A percentile compares a stretch with the other conserved stretches of the same genome.
Evolutionary conservation across 2,797 vertebrate genomes (phyloP).

Genomic region (Epinephelus coioides): DNA sequence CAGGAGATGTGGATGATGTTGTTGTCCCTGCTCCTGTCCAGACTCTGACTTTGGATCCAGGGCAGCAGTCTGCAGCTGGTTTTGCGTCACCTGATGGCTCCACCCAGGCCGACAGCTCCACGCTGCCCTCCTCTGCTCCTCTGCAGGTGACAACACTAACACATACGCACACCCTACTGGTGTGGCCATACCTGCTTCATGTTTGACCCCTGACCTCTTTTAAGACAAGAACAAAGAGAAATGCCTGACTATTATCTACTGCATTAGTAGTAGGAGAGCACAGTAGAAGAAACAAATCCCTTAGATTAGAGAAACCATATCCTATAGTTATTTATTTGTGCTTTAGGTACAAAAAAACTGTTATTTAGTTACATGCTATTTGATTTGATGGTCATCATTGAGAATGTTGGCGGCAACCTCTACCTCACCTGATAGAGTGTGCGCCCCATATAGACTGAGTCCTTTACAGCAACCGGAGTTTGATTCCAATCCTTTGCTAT

Average conservation of each 20-base stretch:
- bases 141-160: conserved; percentile 58
- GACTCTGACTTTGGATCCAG: neutral
- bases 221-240: neutral
- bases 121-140: conserved; percentile 27
- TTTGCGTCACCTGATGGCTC: conserved; percentile 22
- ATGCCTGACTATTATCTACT: neutral
- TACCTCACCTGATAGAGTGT: too few relatives aligned
- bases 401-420: too few relatives aligned
- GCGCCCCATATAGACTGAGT: too few relatives aligned
- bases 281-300: neutral
- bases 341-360: neutral
- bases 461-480: too few relatives aligned
- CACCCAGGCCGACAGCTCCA: conserved; percentile 62
- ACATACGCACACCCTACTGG: neutral
- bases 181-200: too few relatives aligned
- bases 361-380: too few relatives aligned
- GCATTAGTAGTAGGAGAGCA: neutral
- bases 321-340: neutral
- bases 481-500: too few relatives aligned
- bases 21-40: conserved; percentile 11
- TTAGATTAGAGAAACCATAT: neutral
- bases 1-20: neutral
- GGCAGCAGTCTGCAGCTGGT: neutral
- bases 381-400: neutral
- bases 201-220: neutral